Base-by-base conservation (phyloP, 1,140 invertebrate genomes). In the Himalopsyche phryganea region DNA sequence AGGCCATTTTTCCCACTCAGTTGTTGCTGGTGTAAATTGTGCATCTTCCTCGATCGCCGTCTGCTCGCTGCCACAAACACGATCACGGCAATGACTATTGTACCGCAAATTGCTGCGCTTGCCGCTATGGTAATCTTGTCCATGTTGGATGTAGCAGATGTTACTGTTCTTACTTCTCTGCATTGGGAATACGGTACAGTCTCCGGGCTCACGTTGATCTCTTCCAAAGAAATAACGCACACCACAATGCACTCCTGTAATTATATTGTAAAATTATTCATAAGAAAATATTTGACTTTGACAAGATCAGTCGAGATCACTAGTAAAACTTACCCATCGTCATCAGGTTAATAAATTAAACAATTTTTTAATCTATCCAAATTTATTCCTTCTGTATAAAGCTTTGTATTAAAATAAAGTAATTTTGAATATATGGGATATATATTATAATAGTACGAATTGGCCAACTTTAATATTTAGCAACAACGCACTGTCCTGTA, bases 101-200 rank as follows among this genome's bases (percentile, higher is more conserved):
- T 92, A n/a, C 88, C 90, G 70, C 89, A 94, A 66, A 95, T 93
- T n/a, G 91, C 91, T 6, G 92, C 92, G 66, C 90, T 92, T 1
- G 92, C 92, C 9, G 88, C 92, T 65, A 96, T 96, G 17, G 93
- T 94, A 66, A 96, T 92, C 71, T 93, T 94, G 71, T 96, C 93
- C 87, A 95, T 92, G 73, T 93, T 91, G 10, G 88, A 91, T 19
- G 87, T 85, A 11, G 87, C 83, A 28, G 87, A 86, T 47, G 84
- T 83, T 20, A 90, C 90, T 0, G 90, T 93, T 32, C 90, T 83
- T 11, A 96, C 88, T 77, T 96, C 93, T 28, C 89, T 82, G 67
- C 93, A 96, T 72, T 95, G 92, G 20, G 82, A 82, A 69, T 88
- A 89, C 1, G 91, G 91, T 15, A 95, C 90, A 33, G 85, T 88